These are phyloP conservation scores for Parazoanthus darwini DNA, from an alignment of 92 coral and sea anemone genomes.

Conservation along the genomic window DNA sequence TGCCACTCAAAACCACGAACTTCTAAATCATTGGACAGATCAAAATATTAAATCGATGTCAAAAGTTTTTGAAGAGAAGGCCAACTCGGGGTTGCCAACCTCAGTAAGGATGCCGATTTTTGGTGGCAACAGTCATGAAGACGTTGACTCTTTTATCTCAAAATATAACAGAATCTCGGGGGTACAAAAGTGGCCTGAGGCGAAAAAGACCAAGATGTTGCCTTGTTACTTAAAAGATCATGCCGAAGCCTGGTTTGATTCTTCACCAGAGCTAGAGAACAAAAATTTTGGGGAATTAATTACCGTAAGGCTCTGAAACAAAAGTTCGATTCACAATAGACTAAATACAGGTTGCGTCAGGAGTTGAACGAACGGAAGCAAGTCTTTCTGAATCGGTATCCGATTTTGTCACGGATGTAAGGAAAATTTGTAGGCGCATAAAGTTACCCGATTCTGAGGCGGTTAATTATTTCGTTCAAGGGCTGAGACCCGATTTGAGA, in stretches of 20 bases:
- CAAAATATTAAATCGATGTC: neutral
- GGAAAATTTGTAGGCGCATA: conserved; percentile 12
- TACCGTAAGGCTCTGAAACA: conserved; percentile 8
- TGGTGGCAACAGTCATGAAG: conserved; percentile 14
- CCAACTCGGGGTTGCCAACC: neutral
- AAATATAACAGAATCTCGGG: conserved; percentile 17
- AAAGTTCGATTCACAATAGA: conserved; percentile 17
- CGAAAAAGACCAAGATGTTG: conserved; percentile 2
- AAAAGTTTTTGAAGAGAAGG: conserved; percentile 8
- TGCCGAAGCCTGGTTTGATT: conserved; percentile 9
- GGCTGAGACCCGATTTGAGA: conserved; percentile 18
- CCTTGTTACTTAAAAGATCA: neutral
- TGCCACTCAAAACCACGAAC: neutral
- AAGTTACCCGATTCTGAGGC: conserved; percentile 21
- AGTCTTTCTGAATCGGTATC: conserved; percentile 13
- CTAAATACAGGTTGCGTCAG: conserved; percentile 9
- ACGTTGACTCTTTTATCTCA: conserved; percentile 15
- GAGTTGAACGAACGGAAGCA: conserved; percentile 21
- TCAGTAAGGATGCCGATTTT: conserved; percentile 22
- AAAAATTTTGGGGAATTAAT: neutral
- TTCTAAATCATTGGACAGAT: conserved; percentile 6
- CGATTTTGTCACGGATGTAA: conserved; percentile 11
- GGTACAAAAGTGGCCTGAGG: conserved; percentile 15
- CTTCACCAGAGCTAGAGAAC: neutral
- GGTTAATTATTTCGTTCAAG: conserved; percentile 30